Evolutionary conservation across 2,797 vertebrate species (phyloP).

Genomic region (Oceanodroma leucorhoa): DNA sequence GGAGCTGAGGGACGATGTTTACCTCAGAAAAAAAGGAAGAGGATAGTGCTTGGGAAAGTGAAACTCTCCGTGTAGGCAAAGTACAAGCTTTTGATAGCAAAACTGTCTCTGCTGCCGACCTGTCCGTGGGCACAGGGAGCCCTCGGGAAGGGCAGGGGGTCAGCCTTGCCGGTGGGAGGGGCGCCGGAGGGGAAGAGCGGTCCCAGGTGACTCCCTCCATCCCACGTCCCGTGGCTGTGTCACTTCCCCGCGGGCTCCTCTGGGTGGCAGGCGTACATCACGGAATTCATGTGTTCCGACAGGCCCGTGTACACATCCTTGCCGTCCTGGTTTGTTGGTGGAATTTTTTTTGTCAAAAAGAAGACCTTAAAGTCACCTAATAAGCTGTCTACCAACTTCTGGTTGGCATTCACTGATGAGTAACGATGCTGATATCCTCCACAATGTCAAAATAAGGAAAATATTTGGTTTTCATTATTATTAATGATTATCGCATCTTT

Average conservation of each 20-base stretch:
- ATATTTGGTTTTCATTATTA: background rate
- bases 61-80: background rate
- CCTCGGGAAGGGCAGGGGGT: fast-evolving
- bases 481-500: background rate
- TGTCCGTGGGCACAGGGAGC: fast-evolving
- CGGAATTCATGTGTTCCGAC: fast-evolving
- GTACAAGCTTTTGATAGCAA: too few relatives aligned
- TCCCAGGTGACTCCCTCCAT: background rate
- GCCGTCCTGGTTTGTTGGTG: too few relatives aligned
- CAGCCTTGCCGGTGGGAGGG: fast-evolving
- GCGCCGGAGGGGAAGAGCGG: background rate
- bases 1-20: background rate
- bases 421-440: background rate
- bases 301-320: fast-evolving
- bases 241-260: background rate
- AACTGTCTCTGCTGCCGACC: background rate
- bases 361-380: background rate
- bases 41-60: background rate
- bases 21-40: background rate
- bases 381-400: background rate
- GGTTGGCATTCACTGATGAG: background rate
- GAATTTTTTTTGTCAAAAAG: fast-evolving
- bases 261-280: slow-evolving; percentile 3
- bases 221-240: background rate
- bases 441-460: background rate